A percentile compares a stretch with the other conserved stretches of the same genome.
phyloP scores from a whole-genome alignment of 2,888 invertebrate species.

The Lasioglossum pauxillum region DNA sequence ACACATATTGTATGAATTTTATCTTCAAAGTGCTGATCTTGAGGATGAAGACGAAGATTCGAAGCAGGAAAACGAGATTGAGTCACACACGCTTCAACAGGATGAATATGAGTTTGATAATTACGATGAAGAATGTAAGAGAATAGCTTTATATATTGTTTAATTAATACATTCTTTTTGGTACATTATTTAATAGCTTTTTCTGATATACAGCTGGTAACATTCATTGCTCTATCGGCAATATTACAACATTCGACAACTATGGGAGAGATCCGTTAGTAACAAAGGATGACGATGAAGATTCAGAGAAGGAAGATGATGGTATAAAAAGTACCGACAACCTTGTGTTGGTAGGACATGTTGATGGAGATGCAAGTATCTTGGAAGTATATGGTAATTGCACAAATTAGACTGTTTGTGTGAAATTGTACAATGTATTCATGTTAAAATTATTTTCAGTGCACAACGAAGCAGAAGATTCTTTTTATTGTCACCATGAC shows the following conservation, averaged over 20 bases:
- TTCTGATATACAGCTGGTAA: slow-evolving; percentile 67
- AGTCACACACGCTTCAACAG: slow-evolving; percentile 59
- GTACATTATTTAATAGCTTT: slow-evolving; percentile 82
- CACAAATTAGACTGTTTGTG: slow-evolving; percentile 4
- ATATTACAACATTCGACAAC: slow-evolving; percentile 74
- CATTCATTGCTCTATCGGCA: slow-evolving; percentile 78
- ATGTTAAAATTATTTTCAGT: slow-evolving; percentile 87
- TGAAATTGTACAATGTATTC: neutral
- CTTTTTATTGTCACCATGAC: slow-evolving; percentile 98
- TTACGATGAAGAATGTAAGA: slow-evolving; percentile 90
- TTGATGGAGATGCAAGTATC: slow-evolving; percentile 93
- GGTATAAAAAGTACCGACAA: slow-evolving; percentile 95
- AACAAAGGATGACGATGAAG: slow-evolving; percentile 80
- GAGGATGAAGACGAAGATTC: slow-evolving; percentile 55
- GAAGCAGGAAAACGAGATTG: neutral
- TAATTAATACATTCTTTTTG: neutral
- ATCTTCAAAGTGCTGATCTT: slow-evolving; percentile 64
- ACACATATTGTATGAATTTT: slow-evolving; percentile 4
- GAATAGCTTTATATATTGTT: slow-evolving; percentile 59
- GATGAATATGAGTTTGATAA: slow-evolving; percentile 91
- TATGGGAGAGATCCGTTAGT: slow-evolving; percentile 78
- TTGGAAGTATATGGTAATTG: slow-evolving; percentile 93
- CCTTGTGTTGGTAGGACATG: slow-evolving; percentile 93
- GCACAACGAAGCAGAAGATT: slow-evolving; percentile 94
- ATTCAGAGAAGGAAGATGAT: slow-evolving; percentile 95